A percentile compares a stretch with the other conserved stretches of the same genome.
phyloP scores from a whole-genome alignment of 64 coral and sea anemone species.

The Dendrophyllia cribrosa region DNA sequence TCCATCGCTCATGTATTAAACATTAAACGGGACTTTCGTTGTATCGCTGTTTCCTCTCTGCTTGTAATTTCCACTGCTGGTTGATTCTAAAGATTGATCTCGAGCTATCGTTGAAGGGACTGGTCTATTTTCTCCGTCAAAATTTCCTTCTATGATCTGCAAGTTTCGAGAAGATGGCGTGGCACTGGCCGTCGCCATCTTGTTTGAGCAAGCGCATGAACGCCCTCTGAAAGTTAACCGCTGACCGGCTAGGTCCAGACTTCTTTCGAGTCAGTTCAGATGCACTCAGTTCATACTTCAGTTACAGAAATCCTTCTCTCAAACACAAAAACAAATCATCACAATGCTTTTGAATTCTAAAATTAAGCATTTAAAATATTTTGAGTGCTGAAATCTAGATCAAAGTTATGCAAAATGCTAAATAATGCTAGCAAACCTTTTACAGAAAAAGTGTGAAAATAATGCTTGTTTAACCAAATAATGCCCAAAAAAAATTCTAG shows the following conservation, averaged over 20 bases:
- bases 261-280: neutral
- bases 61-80: neutral
- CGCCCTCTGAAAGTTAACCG: constrained; percentile 41
- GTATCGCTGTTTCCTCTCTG: neutral
- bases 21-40: neutral
- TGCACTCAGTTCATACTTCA: constrained; percentile 1
- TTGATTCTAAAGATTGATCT: neutral
- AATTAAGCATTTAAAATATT: constrained; percentile 7
- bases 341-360: constrained; percentile 22
- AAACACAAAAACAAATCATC: constrained; percentile 31
- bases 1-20: neutral
- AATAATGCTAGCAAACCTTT: neutral
- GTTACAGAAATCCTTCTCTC: constrained; percentile 14
- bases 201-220: constrained; percentile 38
- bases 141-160: constrained; percentile 47
- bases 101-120: neutral
- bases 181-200: constrained; percentile 33
- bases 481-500: constrained; percentile 26
- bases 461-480: constrained; percentile 53
- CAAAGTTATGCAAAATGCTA: constrained; percentile 28
- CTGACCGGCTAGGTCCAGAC: constrained; percentile 20
- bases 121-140: constrained; percentile 35
- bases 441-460: constrained; percentile 15
- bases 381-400: constrained; percentile 5
- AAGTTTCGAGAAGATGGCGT: constrained; percentile 63